These are phyloP conservation scores for Aphelenchoides fujianensis DNA, from an alignment of 1,140 invertebrate species.

Conservation along the genomic window DNA sequence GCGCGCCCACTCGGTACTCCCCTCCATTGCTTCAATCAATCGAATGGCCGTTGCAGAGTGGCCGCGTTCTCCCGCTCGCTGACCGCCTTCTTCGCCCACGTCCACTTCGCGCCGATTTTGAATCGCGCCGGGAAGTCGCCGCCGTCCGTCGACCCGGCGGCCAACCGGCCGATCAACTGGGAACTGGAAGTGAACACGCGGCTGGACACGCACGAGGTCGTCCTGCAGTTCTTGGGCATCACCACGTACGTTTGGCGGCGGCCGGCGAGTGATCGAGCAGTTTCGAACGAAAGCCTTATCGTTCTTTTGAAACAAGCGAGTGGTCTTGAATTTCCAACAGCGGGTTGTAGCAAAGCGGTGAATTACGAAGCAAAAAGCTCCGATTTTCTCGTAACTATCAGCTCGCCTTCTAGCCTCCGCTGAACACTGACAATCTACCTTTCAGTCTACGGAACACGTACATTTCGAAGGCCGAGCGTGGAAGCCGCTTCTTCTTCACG, in stretches of 20 bases:
- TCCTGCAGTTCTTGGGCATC: slow-evolving; percentile 43
- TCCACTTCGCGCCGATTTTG: slow-evolving; percentile 23
- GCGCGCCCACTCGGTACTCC: neutral
- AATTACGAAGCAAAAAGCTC: too few relatives aligned
- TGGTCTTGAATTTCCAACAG: too few relatives aligned
- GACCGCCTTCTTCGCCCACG: neutral
- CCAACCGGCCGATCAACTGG: slow-evolving; percentile 23
- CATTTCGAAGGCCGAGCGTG: slow-evolving; percentile 21
- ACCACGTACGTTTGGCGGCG: slow-evolving; percentile 30
- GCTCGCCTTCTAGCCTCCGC: too few relatives aligned
- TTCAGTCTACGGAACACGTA: slow-evolving; percentile 32
- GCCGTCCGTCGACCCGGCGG: neutral
- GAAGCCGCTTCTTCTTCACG: slow-evolving; percentile 35
- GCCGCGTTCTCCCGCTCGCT: neutral
- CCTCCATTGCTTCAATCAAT: neutral
- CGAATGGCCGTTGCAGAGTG: too few relatives aligned
- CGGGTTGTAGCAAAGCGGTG: too few relatives aligned
- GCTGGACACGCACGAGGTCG: slow-evolving; percentile 38
- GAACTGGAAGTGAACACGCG: slow-evolving; percentile 21
- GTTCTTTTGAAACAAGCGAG: too few relatives aligned
- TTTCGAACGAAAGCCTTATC: too few relatives aligned
- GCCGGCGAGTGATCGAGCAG: too few relatives aligned
- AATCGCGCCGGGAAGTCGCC: slow-evolving; percentile 13
- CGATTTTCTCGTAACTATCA: too few relatives aligned
- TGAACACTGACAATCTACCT: neutral